A percentile compares a stretch with the other conserved stretches of the same genome.
phyloP scores from a whole-genome alignment of 2,113 vertebrate genomes.

The Podiceps cristatus region DNA sequence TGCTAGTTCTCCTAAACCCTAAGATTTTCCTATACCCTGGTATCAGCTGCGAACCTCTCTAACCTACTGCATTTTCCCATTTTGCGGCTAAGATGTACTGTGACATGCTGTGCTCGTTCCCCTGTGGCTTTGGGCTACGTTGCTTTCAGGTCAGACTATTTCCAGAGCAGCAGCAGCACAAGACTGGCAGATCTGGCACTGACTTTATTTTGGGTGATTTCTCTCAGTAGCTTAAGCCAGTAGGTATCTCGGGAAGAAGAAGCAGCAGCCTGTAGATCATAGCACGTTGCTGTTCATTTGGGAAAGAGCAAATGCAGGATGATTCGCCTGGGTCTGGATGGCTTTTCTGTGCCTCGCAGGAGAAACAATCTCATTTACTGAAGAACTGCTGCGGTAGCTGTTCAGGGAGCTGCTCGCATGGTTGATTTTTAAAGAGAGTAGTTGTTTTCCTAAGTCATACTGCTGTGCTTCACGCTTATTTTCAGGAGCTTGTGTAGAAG shows the following conservation, averaged over 20 bases:
- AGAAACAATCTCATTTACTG: accelerated
- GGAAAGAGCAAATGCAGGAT: neutral
- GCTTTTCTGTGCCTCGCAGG: neutral
- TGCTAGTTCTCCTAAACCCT: neutral
- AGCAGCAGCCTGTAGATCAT: neutral
- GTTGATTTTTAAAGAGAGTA: neutral
- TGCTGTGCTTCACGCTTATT: neutral
- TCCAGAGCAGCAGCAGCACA: neutral
- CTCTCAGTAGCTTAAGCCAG: neutral
- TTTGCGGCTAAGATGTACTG: neutral
- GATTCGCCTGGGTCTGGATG: neutral
- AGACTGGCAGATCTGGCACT: constrained; percentile 9
- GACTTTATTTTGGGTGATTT: neutral
- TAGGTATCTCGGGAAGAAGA: neutral
- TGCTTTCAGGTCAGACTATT: neutral
- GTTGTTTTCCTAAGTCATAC: neutral
- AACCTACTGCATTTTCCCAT: neutral
- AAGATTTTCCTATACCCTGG: neutral
- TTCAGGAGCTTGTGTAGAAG: neutral
- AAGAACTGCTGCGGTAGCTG: neutral
- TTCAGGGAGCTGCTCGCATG: neutral
- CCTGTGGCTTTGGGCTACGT: neutral
- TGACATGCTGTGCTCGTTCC: neutral
- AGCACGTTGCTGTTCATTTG: accelerated
- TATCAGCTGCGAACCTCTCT: accelerated